Conservation (phyloP, 2,113 vertebrate species). For the Salvator merianae region DNA sequence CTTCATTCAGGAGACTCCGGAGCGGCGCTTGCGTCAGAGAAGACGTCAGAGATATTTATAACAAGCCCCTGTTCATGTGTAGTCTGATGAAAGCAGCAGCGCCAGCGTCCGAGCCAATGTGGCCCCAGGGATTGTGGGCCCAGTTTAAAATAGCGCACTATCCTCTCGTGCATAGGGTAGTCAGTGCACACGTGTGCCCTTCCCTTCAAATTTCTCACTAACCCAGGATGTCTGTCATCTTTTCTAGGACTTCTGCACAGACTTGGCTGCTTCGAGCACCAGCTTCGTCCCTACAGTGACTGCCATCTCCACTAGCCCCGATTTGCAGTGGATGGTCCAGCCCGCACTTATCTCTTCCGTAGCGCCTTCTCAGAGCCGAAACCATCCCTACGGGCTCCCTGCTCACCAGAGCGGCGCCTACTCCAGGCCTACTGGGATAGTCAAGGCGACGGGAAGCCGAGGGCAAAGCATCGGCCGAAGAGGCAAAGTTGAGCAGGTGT, state of each 20-base stretch:
- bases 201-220: constrained; percentile 29
- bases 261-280: constrained; percentile 84
- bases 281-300: constrained; percentile 92
- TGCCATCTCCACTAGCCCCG: constrained; percentile 86
- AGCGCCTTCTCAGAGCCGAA: constrained; percentile 85
- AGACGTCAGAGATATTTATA: constrained; percentile 96
- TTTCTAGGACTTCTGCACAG: constrained; percentile 87
- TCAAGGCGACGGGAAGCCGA: constrained; percentile 75
- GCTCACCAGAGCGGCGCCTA: constrained; percentile 72
- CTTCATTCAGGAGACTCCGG: constrained; percentile 99
- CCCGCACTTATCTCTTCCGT: constrained; percentile 86
- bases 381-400: constrained; percentile 81
- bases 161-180: background rate
- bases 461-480: constrained; percentile 78
- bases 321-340: constrained; percentile 94
- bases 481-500: constrained; percentile 89
- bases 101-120: constrained; percentile 45
- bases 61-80: constrained; percentile 81
- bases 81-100: constrained; percentile 66
- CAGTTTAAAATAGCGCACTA: constrained; percentile 6
- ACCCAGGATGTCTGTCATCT: constrained; percentile 26
- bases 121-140: constrained; percentile 49
- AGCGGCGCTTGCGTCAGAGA: constrained; percentile 92
- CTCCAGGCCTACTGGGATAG: constrained; percentile 67
- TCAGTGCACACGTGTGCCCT: background rate